Evolutionary conservation across 2,797 vertebrate genomes (phyloP).

Genomic region (Prunella strophiata): DNA sequence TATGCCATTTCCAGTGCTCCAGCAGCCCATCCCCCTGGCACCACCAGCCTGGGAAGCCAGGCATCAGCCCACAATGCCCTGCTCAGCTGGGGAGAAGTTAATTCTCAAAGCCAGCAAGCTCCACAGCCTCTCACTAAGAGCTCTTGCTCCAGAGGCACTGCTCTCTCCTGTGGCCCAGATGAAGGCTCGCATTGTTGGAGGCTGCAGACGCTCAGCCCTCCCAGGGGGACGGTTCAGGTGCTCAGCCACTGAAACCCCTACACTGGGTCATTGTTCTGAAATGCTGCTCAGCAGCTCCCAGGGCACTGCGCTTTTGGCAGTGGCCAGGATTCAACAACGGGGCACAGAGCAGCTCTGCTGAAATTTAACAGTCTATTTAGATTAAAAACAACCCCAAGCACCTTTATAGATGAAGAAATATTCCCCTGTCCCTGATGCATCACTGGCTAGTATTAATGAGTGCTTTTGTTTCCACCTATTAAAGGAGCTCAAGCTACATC

Average conservation of each 20-base stretch:
- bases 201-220: not conserved
- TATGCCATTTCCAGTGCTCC: not conserved
- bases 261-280: slow-evolving; percentile 38
- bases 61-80: not conserved
- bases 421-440: slow-evolving; percentile 9
- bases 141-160: not conserved
- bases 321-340: not conserved
- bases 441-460: slow-evolving; percentile 37
- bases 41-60: not conserved
- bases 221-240: not conserved
- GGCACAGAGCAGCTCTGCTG: slow-evolving; percentile 8
- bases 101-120: not conserved
- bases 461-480: slow-evolving; percentile 59
- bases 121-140: not conserved
- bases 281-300: slow-evolving; percentile 1
- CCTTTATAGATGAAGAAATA: slow-evolving; percentile 44
- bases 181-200: slow-evolving; percentile 32
- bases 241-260: slow-evolving; percentile 2
- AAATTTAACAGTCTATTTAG: slow-evolving; percentile 42
- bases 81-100: not conserved
- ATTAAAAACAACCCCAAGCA: slow-evolving; percentile 44
- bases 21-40: not conserved
- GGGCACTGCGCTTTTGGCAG: not conserved
- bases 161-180: not conserved
- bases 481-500: not conserved